Evolutionary conservation across 35 echinoderm and acorn worm genomes (phyloP), one percentile per base, ranked within the genome.

Genomic region (Apostichopus parvimensis): DNA sequence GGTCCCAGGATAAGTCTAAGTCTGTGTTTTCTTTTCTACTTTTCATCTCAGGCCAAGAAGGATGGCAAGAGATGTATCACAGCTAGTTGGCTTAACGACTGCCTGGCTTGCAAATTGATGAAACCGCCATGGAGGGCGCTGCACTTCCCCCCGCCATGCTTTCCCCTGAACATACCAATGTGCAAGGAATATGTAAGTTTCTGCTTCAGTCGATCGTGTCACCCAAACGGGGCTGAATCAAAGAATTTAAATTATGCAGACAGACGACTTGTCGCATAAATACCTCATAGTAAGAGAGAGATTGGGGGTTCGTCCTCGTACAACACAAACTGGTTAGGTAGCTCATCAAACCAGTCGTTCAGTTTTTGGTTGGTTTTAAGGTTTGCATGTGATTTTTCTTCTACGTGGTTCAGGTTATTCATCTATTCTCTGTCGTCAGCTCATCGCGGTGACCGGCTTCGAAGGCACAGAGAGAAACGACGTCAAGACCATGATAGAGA

Each of bases 81-180:
- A 34, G 97, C 97, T 7, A 95, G 93, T 79, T 98, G 97, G 97
- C 85, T 98, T 54, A 98, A 98, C 75, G 97, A 98, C 84, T 98
- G 97, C 77, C 77, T 98, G 22, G 94, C 91, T 15, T 53, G 84
- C 26, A 98, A 96, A 88, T 79, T 79, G 55, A 98, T 98, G 97
- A 80, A 92, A 34, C 97, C 97, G 22, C 94, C 97, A 53, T 98
- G 97, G 97, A 92, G 93, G 87, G 97, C 97, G 18, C 91, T 98
- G 0, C 97, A 98, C 73, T 94, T 98, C 25, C 97, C 97, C 54
- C 92, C 92, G 15, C 77, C 83, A 6, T 91, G 77, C 0, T 99
- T 96, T 64, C 97, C 97, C 6, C 45, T 99, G 4, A 95, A 96
- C 11, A 81, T 95, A 13, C 73, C 93, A 54, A 87, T 92, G 1